A percentile compares a stretch with the other conserved stretches of the same genome.
phyloP scores from a whole-genome alignment of 2,888 invertebrate species.

The Xylota sylvarum region DNA sequence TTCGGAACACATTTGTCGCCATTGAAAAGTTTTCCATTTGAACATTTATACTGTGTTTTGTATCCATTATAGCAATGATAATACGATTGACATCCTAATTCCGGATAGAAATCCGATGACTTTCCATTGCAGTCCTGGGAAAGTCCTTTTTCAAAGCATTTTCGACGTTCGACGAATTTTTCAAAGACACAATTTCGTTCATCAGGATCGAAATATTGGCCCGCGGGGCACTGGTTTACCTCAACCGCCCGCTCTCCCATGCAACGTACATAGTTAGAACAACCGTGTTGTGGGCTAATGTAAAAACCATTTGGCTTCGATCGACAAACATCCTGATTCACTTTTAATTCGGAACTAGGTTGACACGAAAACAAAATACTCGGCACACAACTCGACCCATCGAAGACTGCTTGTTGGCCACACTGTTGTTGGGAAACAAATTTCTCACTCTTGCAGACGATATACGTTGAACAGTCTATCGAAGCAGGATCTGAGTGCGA shows the following conservation, averaged over 20 bases:
- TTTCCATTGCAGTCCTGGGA: slow-evolving; percentile 79
- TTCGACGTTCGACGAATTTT: slow-evolving; percentile 78
- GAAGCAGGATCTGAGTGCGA: slow-evolving; percentile 81
- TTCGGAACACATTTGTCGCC: slow-evolving; percentile 86
- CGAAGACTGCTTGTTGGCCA: slow-evolving; percentile 80
- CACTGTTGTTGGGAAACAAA: slow-evolving; percentile 80
- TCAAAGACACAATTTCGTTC: slow-evolving; percentile 79
- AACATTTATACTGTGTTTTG: slow-evolving; percentile 86
- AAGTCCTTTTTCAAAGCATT: slow-evolving; percentile 78
- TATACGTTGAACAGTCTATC: slow-evolving; percentile 81
- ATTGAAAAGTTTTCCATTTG: slow-evolving; percentile 86
- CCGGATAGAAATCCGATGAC: slow-evolving; percentile 84
- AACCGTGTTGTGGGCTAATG: slow-evolving; percentile 81
- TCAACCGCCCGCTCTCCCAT: slow-evolving; percentile 79
- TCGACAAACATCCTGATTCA: slow-evolving; percentile 83
- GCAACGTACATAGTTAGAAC: slow-evolving; percentile 82
- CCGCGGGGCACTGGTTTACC: slow-evolving; percentile 79
- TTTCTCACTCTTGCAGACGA: slow-evolving; percentile 81
- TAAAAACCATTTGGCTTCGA: slow-evolving; percentile 86
- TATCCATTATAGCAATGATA: slow-evolving; percentile 87
- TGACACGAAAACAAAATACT: slow-evolving; percentile 79
- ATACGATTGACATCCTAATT: slow-evolving; percentile 86
- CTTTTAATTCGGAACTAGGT: slow-evolving; percentile 42
- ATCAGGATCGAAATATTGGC: slow-evolving; percentile 82
- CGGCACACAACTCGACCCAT: slow-evolving; percentile 82